Evolutionary conservation across 2,113 vertebrate species (phyloP).

Genomic region (Pachycephala philippinensis): DNA sequence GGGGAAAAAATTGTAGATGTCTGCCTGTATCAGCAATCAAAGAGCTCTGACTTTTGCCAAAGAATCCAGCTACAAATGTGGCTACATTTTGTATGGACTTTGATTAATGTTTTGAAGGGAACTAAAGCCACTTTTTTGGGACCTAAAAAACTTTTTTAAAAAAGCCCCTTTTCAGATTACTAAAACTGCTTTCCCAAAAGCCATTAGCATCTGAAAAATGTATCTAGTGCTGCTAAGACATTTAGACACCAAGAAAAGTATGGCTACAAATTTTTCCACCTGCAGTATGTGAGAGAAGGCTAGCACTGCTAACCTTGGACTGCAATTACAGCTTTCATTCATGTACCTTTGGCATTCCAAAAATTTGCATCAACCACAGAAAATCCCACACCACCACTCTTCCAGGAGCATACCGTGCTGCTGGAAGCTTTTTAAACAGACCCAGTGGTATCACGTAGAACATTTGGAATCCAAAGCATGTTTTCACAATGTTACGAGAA

Average conservation of each 20-base stretch:
- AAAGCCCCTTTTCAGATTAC: background rate
- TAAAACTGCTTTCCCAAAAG: background rate
- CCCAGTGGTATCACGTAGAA: background rate
- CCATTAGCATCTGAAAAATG: background rate
- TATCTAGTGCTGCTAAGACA: background rate
- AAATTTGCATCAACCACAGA: background rate
- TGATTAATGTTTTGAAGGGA: background rate
- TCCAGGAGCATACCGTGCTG: background rate
- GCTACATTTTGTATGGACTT: background rate
- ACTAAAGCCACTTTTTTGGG: background rate
- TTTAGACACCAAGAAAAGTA: background rate
- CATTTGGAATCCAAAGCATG: constrained; percentile 5
- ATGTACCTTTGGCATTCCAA: background rate
- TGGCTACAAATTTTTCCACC: background rate
- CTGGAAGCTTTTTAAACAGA: background rate
- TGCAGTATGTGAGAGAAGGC: background rate
- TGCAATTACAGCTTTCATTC: background rate
- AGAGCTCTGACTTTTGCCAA: background rate
- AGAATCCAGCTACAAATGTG: background rate
- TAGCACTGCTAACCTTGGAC: background rate
- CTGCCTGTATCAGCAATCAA: background rate
- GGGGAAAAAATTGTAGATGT: background rate
- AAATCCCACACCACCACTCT: background rate
- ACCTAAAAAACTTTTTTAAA: background rate
- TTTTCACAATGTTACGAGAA: constrained; percentile 39